phyloP scores from a whole-genome alignment of 1,140 invertebrate species.

The Drosophila arizonae region DNA sequence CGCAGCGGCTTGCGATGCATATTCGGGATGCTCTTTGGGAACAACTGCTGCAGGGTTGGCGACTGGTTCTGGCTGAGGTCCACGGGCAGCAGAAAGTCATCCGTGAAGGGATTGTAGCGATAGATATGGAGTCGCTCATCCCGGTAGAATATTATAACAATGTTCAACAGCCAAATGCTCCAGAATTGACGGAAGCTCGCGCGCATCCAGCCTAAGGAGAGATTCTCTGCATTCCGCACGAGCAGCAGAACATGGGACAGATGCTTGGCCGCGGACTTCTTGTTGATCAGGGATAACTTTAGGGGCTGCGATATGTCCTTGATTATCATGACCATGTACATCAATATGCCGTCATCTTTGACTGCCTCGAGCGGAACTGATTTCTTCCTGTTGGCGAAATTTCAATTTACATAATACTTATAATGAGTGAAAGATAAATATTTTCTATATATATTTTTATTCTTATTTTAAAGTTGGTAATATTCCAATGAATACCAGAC shows the following conservation, averaged over 20 bases:
- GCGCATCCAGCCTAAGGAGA: slow-evolving; percentile 63
- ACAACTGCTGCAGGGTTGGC: slow-evolving; percentile 55
- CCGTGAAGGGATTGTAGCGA: slow-evolving; percentile 71
- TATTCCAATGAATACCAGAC: too few relatives aligned
- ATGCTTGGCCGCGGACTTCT: slow-evolving; percentile 72
- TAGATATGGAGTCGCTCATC: slow-evolving; percentile 54
- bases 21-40: slow-evolving; percentile 63
- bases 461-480: too few relatives aligned
- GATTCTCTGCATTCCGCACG: slow-evolving; percentile 44
- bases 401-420: too few relatives aligned
- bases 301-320: slow-evolving; percentile 62
- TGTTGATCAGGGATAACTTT: slow-evolving; percentile 63
- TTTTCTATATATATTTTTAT: too few relatives aligned
- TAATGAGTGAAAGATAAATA: too few relatives aligned
- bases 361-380: slow-evolving; percentile 50
- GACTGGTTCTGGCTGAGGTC: not conserved
- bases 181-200: slow-evolving; percentile 74
- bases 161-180: slow-evolving; percentile 72
- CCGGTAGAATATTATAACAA: slow-evolving; percentile 67
- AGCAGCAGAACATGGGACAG: slow-evolving; percentile 67
- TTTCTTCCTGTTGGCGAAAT: slow-evolving; percentile 47
- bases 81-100: slow-evolving; percentile 58
- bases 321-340: slow-evolving; percentile 76
- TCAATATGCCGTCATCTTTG: slow-evolving; percentile 71
- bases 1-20: slow-evolving; percentile 70